A percentile compares a stretch with the other conserved stretches of the same genome.
Conservation (phyloP, 2,113 vertebrate genomes). For the Heteronetta atricapilla region DNA sequence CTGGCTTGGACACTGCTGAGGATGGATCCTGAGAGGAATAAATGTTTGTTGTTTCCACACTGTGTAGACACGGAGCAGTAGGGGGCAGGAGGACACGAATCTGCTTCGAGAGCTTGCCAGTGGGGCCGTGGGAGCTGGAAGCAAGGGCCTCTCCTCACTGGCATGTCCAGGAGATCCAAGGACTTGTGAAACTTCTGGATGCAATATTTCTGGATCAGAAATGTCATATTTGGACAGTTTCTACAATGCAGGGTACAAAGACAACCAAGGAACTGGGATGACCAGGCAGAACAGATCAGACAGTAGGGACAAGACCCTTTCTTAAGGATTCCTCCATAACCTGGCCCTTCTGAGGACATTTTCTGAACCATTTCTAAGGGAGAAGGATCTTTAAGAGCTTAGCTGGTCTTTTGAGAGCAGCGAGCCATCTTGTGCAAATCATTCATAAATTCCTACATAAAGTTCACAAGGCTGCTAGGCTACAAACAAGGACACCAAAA, state of each 20-base stretch:
- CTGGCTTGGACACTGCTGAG: neutral
- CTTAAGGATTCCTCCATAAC: neutral
- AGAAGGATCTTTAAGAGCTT: neutral
- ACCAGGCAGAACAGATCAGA: neutral
- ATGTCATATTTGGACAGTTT: neutral
- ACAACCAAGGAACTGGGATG: neutral
- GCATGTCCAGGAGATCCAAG: neutral
- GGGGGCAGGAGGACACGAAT: neutral
- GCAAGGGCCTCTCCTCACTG: neutral
- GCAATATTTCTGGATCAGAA: neutral
- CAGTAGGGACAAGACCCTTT: neutral
- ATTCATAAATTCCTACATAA: constrained; percentile 2
- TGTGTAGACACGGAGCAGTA: neutral
- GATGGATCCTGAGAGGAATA: neutral
- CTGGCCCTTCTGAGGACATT: neutral
- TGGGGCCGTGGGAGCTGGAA: neutral
- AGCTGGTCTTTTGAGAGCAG: neutral
- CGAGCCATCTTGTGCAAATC: neutral
- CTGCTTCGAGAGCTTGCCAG: neutral
- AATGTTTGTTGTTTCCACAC: neutral
- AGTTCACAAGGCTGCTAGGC: neutral
- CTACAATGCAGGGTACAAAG: neutral
- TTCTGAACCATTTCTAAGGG: neutral
- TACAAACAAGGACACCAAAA: constrained; percentile 6
- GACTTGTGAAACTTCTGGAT: neutral